Base-by-base conservation (phyloP, 35 echinoderm and acorn worm species). In the Antedon bifida region DNA sequence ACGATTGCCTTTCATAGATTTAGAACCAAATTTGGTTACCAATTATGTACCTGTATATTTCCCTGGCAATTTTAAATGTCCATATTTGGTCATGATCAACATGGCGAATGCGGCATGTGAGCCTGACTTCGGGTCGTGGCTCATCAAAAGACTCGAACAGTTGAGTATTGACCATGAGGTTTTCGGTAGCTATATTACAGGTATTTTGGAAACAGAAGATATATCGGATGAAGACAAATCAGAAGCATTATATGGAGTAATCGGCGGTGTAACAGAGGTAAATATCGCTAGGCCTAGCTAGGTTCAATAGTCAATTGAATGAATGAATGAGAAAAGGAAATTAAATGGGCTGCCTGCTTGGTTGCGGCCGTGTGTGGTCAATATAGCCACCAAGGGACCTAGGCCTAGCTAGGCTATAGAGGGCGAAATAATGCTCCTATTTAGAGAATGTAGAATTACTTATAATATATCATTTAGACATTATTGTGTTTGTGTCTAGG, bases 161-260 rank as follows among this genome's bases (percentile, higher is more conserved):
- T 30, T 80, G 21, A 80, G 36, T 39, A 80, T 80, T 38, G 78
- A 80, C 34, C 32, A 80, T 34, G 78, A 80, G 17, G 78, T 80
- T 3, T 80, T 80, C 34, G 78, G 78, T 17, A 36, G 16, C 14
- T 80, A 80, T 26, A 80, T 80, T 23, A 80, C 78, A 36, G 78
- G 78, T 10, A 80, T 80, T 38, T 30, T 80, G 39, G 78, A 80
- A 29, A 39, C 78, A 19, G 78, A 80, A 36, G 78, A 80, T 80
- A 36, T 38, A 35, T 36, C 33, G 23, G 33, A 80, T n/a, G 78
- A 80, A 8, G 78, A 80, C 3, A 80, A 80, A 80, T 29, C 34
- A 34, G 78, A 80, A 26, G 78, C 32, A 36, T 80, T 80, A 30
- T 16, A 9, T 29, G 35, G 78, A 0, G 28, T 80, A 29, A 29